phyloP scores from a whole-genome alignment of 1,140 invertebrate genomes.

The Pomacea maculata region DNA sequence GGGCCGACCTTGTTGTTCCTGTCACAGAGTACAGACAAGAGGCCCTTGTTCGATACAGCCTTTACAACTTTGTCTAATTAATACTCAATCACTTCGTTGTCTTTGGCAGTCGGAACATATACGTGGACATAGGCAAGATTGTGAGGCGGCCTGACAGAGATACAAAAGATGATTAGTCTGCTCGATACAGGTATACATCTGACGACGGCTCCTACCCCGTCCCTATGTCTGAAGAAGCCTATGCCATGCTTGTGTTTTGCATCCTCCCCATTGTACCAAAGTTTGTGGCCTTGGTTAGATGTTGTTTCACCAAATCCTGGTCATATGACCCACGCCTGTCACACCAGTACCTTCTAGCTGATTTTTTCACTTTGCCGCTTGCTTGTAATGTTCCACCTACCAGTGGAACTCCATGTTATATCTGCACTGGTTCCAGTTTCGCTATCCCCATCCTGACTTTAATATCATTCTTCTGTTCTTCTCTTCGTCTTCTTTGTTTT shows the following conservation, averaged over 20 bases:
- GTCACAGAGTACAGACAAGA: conserved; percentile 29
- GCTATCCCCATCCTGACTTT: too few relatives aligned
- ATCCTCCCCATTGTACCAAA: not conserved
- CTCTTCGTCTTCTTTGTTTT: too few relatives aligned
- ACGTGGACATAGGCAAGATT: conserved; percentile 27
- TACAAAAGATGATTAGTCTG: conserved; percentile 25
- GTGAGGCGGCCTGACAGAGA: conserved; percentile 11
- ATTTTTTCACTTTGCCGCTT: conserved; percentile 1
- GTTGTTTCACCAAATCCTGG: not conserved
- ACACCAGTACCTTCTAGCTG: not conserved
- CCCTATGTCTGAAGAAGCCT: conserved; percentile 20
- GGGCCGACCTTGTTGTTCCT: not conserved
- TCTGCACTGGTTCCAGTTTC: too few relatives aligned
- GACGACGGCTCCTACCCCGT: not conserved
- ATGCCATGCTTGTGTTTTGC: not conserved
- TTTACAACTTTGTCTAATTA: not conserved
- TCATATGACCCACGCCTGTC: conserved; percentile 2
- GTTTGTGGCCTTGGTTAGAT: conserved; percentile 10
- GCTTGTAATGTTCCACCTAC: conserved; percentile 9
- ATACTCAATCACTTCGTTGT: conserved; percentile 53
- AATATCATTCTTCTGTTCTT: too few relatives aligned
- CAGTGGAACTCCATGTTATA: not conserved
- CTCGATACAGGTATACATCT: not conserved
- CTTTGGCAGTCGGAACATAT: conserved; percentile 28
- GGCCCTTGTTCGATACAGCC: conserved; percentile 28